Conservation (phyloP, 2,888 invertebrate genomes). For the Mechanitis messenoides region DNA sequence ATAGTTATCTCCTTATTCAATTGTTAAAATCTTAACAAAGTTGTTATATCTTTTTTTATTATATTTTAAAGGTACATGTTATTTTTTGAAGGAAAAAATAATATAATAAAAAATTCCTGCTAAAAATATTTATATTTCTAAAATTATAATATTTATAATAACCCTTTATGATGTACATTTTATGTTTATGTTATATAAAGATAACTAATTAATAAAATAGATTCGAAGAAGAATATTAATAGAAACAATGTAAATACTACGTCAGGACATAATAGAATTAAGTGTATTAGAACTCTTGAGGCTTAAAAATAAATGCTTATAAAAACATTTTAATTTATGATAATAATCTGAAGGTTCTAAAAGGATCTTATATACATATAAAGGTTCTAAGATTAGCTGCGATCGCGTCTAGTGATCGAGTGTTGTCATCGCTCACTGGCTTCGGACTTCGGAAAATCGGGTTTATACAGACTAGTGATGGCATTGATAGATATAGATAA, state of each 20-base stretch:
- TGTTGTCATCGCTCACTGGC: conserved; percentile 51
- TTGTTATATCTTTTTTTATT: conserved; percentile 2
- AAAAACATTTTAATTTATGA: background rate
- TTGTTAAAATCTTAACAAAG: conserved; percentile 11
- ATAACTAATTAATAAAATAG: no score
- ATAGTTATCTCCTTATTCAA: conserved; percentile 16
- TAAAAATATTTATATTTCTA: no score
- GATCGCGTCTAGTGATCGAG: conserved; percentile 45
- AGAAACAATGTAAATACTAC: no score
- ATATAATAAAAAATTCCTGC: background rate
- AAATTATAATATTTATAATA: no score
- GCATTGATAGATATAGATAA: conserved; percentile 26
- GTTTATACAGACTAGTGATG: conserved; percentile 24
- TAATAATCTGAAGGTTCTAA: conserved; percentile 2
- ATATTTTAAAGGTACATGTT: background rate
- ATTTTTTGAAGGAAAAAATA: background rate
- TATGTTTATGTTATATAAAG: no score
- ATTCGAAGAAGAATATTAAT: no score
- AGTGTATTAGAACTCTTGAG: no score
- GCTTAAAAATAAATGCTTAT: no score
- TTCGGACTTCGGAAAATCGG: conserved; percentile 29
- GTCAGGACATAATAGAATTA: no score
- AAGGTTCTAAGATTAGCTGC: conserved; percentile 25
- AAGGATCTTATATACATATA: conserved; percentile 25
- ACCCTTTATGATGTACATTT: no score